phyloP scores from a whole-genome alignment of 2,888 invertebrate genomes.

The Liposcelis brunnea region DNA sequence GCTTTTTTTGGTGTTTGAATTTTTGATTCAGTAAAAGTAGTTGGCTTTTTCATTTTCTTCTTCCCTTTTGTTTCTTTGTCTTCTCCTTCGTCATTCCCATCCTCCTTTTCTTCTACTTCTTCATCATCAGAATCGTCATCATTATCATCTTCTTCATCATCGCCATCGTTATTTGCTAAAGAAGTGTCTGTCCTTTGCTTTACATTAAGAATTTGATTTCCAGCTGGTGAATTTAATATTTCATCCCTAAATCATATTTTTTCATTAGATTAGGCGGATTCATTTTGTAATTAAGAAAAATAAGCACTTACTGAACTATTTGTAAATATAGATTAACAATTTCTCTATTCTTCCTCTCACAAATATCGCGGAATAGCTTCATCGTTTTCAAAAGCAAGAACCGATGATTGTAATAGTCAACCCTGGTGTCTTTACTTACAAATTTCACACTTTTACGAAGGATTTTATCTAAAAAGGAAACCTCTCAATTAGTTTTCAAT shows the following conservation, averaged over 20 bases:
- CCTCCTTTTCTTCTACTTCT: constrained; percentile 16
- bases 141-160: constrained; percentile 26
- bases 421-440: constrained; percentile 32
- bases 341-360: constrained; percentile 65
- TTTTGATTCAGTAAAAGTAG: not conserved
- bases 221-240: constrained; percentile 13
- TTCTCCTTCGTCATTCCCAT: constrained; percentile 16
- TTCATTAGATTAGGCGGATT: not conserved
- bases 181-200: no score
- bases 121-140: constrained; percentile 21
- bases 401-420: constrained; percentile 60
- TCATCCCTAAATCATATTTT: constrained; percentile 28
- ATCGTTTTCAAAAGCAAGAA: constrained; percentile 67
- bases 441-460: constrained; percentile 13
- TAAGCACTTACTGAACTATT: constrained; percentile 47
- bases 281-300: not conserved
- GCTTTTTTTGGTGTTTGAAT: not conserved
- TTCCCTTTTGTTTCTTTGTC: constrained; percentile 8
- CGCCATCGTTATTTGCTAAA: constrained; percentile 22
- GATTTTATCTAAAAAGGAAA: no score
- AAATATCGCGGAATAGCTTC: constrained; percentile 48
- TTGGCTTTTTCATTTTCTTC: constrained; percentile 11
- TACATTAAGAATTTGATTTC: no score
- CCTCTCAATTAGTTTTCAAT: no score
- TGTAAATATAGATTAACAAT: constrained; percentile 61